These are phyloP conservation scores for Agelastica alni DNA, from an alignment of 2,888 invertebrate species.

Conservation along the genomic window DNA sequence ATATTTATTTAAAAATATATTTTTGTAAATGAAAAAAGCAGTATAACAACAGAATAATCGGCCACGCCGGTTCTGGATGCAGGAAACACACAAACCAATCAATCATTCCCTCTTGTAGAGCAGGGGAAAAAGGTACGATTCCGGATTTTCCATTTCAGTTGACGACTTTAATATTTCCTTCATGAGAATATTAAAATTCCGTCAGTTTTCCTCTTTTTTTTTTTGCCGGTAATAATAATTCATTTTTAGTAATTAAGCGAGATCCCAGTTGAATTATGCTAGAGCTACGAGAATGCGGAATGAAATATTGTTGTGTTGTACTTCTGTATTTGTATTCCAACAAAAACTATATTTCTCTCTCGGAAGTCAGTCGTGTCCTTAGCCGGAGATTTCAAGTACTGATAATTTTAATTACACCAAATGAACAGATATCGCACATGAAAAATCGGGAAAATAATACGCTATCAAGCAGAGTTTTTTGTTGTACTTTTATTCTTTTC, in stretches of 20 bases:
- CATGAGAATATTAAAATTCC: conserved; percentile 19
- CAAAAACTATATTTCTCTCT: conserved; percentile 20
- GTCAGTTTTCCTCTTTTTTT: conserved; percentile 21
- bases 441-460: too few relatives aligned
- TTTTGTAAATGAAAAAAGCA: too few relatives aligned
- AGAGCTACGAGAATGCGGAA: conserved; percentile 23
- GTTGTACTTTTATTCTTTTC: too few relatives aligned
- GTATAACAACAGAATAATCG: too few relatives aligned
- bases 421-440: too few relatives aligned
- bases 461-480: too few relatives aligned
- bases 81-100: conserved; percentile 14
- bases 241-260: conserved; percentile 45
- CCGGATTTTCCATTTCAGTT: conserved; percentile 24
- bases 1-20: too few relatives aligned
- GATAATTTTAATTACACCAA: conserved; percentile 6
- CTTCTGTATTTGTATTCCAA: conserved; percentile 11
- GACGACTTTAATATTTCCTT: conserved; percentile 21
- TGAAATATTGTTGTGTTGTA: conserved; percentile 19
- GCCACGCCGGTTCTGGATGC: not conserved
- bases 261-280: conserved; percentile 35
- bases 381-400: conserved; percentile 5
- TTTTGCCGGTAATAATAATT: conserved; percentile 43
- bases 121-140: conserved; percentile 18
- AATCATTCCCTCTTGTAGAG: conserved; percentile 15
- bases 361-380: conserved; percentile 14